Percentiles rank a stretch among this genome's conserved stretches.
Conservation (phyloP, 2,113 vertebrate species). For the Psephotus haematonotus region DNA sequence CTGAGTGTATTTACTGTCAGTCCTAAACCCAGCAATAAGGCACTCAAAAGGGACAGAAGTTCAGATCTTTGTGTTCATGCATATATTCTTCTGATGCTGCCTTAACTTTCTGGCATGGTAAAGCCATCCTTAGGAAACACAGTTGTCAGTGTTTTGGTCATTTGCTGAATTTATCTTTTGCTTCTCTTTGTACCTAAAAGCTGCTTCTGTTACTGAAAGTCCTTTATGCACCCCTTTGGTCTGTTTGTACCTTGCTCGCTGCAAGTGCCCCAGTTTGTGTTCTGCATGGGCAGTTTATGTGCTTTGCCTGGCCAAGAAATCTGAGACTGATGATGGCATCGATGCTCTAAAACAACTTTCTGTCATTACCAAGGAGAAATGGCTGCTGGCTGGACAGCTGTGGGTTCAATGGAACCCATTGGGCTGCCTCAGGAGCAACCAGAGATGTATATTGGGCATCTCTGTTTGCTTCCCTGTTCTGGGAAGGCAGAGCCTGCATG, state of each 20-base stretch:
- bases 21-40: background rate
- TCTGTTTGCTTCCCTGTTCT: background rate
- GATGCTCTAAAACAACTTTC: background rate
- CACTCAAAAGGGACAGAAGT: background rate
- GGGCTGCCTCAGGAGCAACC: background rate
- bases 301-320: background rate
- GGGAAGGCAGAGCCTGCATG: background rate
- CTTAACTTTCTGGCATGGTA: background rate
- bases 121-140: background rate
- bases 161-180: background rate
- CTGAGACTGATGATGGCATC: background rate
- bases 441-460: background rate
- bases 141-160: background rate
- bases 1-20: background rate
- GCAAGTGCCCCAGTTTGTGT: background rate
- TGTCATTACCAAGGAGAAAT: background rate
- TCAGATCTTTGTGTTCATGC: background rate
- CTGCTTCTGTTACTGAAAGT: background rate
- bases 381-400: background rate
- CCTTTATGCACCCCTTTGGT: background rate
- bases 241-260: background rate
- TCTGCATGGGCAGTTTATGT: background rate
- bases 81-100: background rate
- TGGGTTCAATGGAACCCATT: background rate
- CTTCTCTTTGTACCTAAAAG: background rate